Conservation (phyloP, 2,113 vertebrate genomes). For the Protobothrops flavoviridis region DNA sequence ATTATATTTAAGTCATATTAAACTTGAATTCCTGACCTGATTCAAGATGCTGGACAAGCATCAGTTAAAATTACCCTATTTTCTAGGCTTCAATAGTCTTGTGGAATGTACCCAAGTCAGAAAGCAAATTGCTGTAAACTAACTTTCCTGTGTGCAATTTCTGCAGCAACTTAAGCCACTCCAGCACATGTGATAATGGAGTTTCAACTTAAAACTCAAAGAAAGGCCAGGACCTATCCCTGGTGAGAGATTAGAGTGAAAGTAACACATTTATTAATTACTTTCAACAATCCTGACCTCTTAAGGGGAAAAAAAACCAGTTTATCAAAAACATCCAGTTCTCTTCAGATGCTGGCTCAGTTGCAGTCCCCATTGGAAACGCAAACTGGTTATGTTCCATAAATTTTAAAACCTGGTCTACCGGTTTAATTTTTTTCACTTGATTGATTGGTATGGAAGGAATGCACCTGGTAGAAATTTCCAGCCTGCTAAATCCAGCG, state of each 20-base stretch:
- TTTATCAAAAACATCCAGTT: slow-evolving; percentile 31
- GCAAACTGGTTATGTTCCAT: slow-evolving; percentile 56
- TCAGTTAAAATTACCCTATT: slow-evolving; percentile 27
- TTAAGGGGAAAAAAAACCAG: slow-evolving; percentile 40
- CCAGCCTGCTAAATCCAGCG: slow-evolving; percentile 53
- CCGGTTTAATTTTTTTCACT: slow-evolving; percentile 58
- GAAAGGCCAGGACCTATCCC: too few species aligned
- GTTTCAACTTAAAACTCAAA: not conserved
- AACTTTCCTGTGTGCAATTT: slow-evolving; percentile 11
- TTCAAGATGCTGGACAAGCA: slow-evolving; percentile 17
- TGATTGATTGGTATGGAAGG: slow-evolving; percentile 72
- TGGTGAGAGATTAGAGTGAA: slow-evolving; percentile 9
- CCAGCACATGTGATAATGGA: not conserved
- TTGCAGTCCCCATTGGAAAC: slow-evolving; percentile 46
- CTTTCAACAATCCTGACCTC: not conserved
- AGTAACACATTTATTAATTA: not conserved
- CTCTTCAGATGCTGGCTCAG: slow-evolving; percentile 37
- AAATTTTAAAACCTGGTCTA: slow-evolving; percentile 59
- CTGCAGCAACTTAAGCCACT: not conserved
- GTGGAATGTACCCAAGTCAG: slow-evolving; percentile 18
- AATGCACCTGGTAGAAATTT: slow-evolving; percentile 71
- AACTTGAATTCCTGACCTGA: slow-evolving; percentile 7
- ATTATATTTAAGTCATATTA: slow-evolving; percentile 7
- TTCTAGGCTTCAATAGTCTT: slow-evolving; percentile 22
- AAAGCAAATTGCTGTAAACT: slow-evolving; percentile 4